Evolutionary conservation across 2,888 invertebrate genomes (phyloP).

Genomic region (Patella pellucida): DNA sequence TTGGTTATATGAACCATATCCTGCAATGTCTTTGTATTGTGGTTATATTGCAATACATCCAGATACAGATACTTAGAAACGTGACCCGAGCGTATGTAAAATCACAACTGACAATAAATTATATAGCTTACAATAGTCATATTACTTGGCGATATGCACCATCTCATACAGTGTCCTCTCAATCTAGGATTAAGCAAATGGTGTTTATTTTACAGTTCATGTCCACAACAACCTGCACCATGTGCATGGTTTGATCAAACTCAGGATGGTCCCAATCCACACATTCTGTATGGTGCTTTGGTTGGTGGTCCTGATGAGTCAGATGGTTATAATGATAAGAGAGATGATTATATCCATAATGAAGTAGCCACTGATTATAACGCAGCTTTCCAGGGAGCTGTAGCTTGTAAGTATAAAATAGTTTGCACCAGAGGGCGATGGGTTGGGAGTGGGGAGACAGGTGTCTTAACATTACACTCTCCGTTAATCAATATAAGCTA

Average conservation of each 20-base stretch:
- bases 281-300: slow-evolving; percentile 27
- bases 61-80: no score
- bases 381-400: slow-evolving; percentile 47
- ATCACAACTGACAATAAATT: no score
- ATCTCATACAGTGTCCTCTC: not conserved
- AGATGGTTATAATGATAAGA: slow-evolving; percentile 38
- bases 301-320: slow-evolving; percentile 31
- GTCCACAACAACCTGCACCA: slow-evolving; percentile 51
- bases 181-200: not conserved
- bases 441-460: no score
- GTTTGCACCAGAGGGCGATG: no score
- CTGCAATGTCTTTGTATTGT: no score
- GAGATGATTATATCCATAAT: slow-evolving; percentile 40
- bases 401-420: slow-evolving; percentile 38
- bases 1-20: no score
- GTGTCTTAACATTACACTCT: no score
- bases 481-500: no score
- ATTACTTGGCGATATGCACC: no score
- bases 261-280: slow-evolving; percentile 38
- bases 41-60: no score
- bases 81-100: no score
- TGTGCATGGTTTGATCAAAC: slow-evolving; percentile 57
- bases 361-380: slow-evolving; percentile 48
- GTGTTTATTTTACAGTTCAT: slow-evolving; percentile 47
- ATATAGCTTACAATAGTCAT: no score